Conservation (phyloP, 2,113 vertebrate species). For the Diphyllodes magnificus region DNA sequence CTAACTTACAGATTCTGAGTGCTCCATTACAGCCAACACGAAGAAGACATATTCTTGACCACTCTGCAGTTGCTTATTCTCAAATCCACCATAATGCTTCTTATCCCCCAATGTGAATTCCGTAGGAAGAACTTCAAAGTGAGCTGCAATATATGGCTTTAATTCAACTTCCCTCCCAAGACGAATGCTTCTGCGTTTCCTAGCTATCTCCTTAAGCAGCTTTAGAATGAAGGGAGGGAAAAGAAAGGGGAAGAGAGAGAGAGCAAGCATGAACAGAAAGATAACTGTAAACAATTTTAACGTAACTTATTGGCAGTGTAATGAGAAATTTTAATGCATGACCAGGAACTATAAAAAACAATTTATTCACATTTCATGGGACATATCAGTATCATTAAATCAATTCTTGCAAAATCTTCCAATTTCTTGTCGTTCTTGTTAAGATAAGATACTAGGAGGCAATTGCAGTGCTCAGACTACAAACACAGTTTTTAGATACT, state of each 20-base stretch:
- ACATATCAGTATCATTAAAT: neutral
- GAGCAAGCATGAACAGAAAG: constrained; percentile 24
- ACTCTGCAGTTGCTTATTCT: constrained; percentile 93
- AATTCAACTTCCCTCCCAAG: constrained; percentile 87
- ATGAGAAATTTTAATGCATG: constrained; percentile 30
- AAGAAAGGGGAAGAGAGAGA: neutral
- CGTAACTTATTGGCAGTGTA: neutral
- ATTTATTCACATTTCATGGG: neutral
- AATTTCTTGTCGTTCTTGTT: neutral
- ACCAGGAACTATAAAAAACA: neutral
- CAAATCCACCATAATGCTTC: constrained; percentile 91
- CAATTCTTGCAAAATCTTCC: neutral
- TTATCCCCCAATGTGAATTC: constrained; percentile 93
- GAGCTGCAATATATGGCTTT: constrained; percentile 94
- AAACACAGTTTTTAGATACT: neutral
- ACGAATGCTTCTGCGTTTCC: constrained; percentile 88
- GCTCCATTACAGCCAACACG: constrained; percentile 92
- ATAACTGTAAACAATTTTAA: constrained; percentile 49
- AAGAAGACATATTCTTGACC: constrained; percentile 98
- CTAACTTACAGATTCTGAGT: constrained; percentile 90
- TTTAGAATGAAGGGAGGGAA: constrained; percentile 49
- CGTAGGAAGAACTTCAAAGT: constrained; percentile 91
- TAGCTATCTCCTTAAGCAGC: constrained; percentile 94
- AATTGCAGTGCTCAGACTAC: neutral
- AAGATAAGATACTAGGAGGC: neutral